Base-by-base conservation (phyloP, 2,888 invertebrate species). In the Vanessa cardui region DNA sequence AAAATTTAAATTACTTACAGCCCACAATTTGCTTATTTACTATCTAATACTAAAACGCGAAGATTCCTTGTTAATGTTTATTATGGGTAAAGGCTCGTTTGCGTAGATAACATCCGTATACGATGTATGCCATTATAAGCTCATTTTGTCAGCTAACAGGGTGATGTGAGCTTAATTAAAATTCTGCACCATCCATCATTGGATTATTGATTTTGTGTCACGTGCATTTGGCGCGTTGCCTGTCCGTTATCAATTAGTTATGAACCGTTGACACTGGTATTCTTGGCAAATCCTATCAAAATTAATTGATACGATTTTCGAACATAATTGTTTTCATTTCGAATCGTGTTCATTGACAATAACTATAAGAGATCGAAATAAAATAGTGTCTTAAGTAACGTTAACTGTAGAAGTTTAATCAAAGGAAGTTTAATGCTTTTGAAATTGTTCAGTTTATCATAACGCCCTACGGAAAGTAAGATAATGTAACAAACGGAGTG, bases 121-220 rank as follows among this genome's bases (percentile, higher is more conserved):
- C 52, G 52, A 54, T 62, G 71, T 73, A 62, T 77, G 80, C 78
- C 80, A 89, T 90, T 87, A 88, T 86, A 89, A 88, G 85, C 88
- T 87, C 89, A 90, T 90, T 89, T 88, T 82, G 85, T 85, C 83
- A 82, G 81, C 85, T 85, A 86, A 83, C 87, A 83, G 86, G 85
- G 83, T 87, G 88, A 89, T 87, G 87, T 78, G 86, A 83, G 85
- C 87, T 90, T 91, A 89, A 91, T 90, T 90, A 90, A 92, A 90
- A 88, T 86, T 84, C 85, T 83, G 82, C 83, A 80, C 78, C 89
- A 89, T 92, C 90, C 85, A 91, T 92, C 91, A 90, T 78, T 73
- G 81, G 77, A 74, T 80, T 91, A 91, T 91, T 90, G 91, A 90
- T 90, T 91, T 91, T 89, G 79, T 86, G 89, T 88, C 91, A 81